Percentiles rank a stretch among this genome's conserved stretches.
These are phyloP conservation scores for Ichneumoninae sp. DNA, from an alignment of 2,888 invertebrate genomes.

Conservation along the genomic window DNA sequence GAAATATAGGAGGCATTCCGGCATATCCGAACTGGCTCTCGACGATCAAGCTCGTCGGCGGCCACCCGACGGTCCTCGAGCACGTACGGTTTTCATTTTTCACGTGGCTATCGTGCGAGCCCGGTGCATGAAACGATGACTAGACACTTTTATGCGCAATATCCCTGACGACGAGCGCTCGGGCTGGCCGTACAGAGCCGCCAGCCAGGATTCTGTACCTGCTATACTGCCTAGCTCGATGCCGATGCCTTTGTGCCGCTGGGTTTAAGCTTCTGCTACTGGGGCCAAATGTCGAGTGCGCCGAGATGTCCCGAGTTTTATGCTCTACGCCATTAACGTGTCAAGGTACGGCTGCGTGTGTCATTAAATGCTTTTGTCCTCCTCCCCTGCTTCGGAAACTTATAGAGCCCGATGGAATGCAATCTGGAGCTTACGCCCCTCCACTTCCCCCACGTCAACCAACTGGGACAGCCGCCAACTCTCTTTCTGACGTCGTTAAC, in stretches of 20 bases:
- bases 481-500: constrained; percentile 20
- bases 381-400: constrained; percentile 42
- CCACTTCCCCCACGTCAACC: background rate
- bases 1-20: constrained; percentile 39
- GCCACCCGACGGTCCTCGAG: constrained; percentile 62
- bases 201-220: constrained; percentile 15
- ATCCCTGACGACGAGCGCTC: constrained; percentile 45
- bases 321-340: constrained; percentile 48
- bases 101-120: constrained; percentile 66
- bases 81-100: constrained; percentile 73
- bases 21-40: constrained; percentile 40
- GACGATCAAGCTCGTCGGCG: constrained; percentile 50
- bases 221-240: constrained; percentile 6
- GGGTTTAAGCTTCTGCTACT: constrained; percentile 11
- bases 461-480: constrained; percentile 4
- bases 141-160: constrained; percentile 70
- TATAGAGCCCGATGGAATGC: constrained; percentile 40
- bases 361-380: constrained; percentile 62
- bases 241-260: constrained; percentile 16
- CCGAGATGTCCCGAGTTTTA: constrained; percentile 48
- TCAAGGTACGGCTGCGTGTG: constrained; percentile 53
- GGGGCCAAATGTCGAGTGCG: constrained; percentile 42
- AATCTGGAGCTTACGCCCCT: constrained; percentile 29
- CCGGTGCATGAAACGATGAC: constrained; percentile 66
- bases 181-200: background rate